phyloP scores from a whole-genome alignment of 2,797 vertebrate genomes.

The Cuniculus paca region DNA sequence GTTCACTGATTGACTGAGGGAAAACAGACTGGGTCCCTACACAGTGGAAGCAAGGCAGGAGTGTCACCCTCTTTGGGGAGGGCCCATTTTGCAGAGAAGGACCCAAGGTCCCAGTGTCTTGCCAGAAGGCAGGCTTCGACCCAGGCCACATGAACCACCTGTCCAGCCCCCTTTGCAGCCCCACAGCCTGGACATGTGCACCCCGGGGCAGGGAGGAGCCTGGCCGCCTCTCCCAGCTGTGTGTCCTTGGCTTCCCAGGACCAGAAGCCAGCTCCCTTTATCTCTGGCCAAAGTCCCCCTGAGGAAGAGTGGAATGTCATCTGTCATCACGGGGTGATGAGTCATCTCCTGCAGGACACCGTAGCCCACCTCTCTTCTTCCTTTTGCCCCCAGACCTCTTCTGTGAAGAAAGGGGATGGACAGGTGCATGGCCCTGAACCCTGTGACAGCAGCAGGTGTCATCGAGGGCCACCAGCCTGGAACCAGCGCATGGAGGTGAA shows the following conservation, averaged over 20 bases:
- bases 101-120: neutral
- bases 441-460: neutral
- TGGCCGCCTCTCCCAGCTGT: neutral
- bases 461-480: neutral
- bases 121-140: neutral
- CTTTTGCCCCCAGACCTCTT: neutral
- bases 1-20: neutral
- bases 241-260: constrained; percentile 73
- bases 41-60: neutral
- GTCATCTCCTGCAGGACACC: constrained; percentile 69
- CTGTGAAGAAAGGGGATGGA: neutral
- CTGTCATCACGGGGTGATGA: constrained; percentile 72
- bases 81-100: neutral
- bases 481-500: neutral
- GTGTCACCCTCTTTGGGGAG: neutral
- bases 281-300: constrained; percentile 75
- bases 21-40: neutral
- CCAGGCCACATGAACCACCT: too few relatives aligned
- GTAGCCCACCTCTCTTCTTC: neutral
- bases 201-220: neutral
- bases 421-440: neutral
- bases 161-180: neutral
- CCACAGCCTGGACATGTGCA: neutral
- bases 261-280: constrained; percentile 64
- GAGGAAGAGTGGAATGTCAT: constrained; percentile 72